These are phyloP conservation scores for Pseudomugil gertrudae DNA, from an alignment of 2,797 vertebrate genomes.

Conservation along the genomic window DNA sequence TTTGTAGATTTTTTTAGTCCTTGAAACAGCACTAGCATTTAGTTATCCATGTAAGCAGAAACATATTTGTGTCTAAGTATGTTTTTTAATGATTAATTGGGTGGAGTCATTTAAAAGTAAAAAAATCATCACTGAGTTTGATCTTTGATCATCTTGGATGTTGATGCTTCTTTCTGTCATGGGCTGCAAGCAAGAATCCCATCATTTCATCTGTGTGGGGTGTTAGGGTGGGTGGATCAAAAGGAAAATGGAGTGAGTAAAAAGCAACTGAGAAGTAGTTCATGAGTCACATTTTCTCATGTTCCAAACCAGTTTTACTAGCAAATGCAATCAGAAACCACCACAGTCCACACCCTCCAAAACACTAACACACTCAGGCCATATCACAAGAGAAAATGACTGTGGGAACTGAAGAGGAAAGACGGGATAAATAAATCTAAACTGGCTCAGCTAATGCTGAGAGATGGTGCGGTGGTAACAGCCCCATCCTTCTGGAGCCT, in stretches of 20 bases:
- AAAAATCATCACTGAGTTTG: not conserved
- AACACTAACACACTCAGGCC: slow-evolving; percentile 62
- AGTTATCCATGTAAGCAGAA: not conserved
- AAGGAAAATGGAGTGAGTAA: slow-evolving; percentile 42
- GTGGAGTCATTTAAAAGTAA: not conserved
- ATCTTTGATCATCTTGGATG: slow-evolving; percentile 23
- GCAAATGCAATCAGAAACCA: slow-evolving; percentile 62
- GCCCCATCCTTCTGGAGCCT: slow-evolving; percentile 36
- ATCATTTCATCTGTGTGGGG: slow-evolving; percentile 33
- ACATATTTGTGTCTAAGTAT: not conserved
- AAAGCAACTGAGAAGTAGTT: slow-evolving; percentile 36
- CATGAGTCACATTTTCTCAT: slow-evolving; percentile 60
- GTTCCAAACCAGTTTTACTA: slow-evolving; percentile 56
- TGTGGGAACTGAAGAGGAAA: slow-evolving; percentile 59
- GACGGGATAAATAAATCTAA: slow-evolving; percentile 24
- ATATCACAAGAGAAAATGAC: slow-evolving; percentile 45
- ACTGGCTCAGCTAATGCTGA: slow-evolving; percentile 30
- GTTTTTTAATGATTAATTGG: slow-evolving; percentile 1
- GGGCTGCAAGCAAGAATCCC: slow-evolving; percentile 18
- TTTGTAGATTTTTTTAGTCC: too few relatives aligned
- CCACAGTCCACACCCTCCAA: slow-evolving; percentile 54
- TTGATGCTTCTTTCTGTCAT: slow-evolving; percentile 16
- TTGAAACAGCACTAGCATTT: not conserved
- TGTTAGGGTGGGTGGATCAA: slow-evolving; percentile 55
- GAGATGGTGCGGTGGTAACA: slow-evolving; percentile 33